Evolutionary conservation across 2,113 vertebrate genomes (phyloP), one percentile per base, ranked within the genome.

Genomic region (Podilymbus podiceps): DNA sequence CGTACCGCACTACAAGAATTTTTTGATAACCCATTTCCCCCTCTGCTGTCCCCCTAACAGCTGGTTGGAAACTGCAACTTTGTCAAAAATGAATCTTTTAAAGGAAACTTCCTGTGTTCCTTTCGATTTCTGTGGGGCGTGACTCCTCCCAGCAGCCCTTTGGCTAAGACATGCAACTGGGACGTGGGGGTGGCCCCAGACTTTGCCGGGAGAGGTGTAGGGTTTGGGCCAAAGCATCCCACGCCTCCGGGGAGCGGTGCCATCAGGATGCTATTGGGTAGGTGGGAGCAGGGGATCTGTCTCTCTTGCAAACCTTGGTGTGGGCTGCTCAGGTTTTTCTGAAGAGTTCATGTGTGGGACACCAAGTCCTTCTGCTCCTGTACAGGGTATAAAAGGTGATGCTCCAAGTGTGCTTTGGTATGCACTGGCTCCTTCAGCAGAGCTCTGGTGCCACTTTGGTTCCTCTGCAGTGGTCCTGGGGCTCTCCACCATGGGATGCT

Each of bases 1-100:
- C 96, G 96, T 97, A 96, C 63, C 64, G 75, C 31, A 90, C 77
- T 85, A 60, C 33, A 58, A 79, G 69, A 94, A 24, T 42, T 92
- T 53, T 83, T 56, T 91, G 93, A 89, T 94, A 96, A 75, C 22
- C 11, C 5, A 24, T 89, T 94, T 80, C 63, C 56, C 56, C 35
- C 9, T 10, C 19, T 74, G 8, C 56, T 81, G 27, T 47, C n/a
- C 38, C 89, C 47, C 15, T 67, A 60, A 67, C 53, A 31, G 60
- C 33, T 19, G 5, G 49, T 56, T 85, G 78, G 71, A 91, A 93
- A 80, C 40, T 5, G 18, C 63, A 73, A 10, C 18, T 79, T 66
- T 85, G 46, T 85, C n/a, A 91, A 56, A 89, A 92, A 11, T 0
- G 2, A 42, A 77, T 28, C 3, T 66, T 94, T 83, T 18, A 40